Percentiles rank a stretch among this genome's conserved stretches.
Conservation (phyloP, 2,113 vertebrate genomes). For the Passer montanus region DNA sequence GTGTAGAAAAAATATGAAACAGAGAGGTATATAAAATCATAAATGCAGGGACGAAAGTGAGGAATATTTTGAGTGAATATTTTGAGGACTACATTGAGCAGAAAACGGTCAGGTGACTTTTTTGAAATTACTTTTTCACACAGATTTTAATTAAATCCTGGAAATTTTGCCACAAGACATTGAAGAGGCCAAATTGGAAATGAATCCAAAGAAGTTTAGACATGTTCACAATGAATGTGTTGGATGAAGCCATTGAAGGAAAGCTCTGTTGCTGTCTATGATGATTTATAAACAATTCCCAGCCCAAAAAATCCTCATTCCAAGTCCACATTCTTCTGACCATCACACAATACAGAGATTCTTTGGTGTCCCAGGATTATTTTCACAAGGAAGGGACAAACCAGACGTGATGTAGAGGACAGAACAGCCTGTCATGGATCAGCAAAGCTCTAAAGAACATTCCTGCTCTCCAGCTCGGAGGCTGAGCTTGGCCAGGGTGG, state of each 20-base stretch:
- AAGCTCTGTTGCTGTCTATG: not conserved
- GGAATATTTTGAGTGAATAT: not conserved
- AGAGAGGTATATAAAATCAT: not conserved
- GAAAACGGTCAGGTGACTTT: not conserved
- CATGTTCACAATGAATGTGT: not conserved
- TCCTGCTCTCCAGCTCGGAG: not conserved
- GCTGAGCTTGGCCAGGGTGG: not conserved
- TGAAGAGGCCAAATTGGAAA: not conserved
- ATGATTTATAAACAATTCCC: not conserved
- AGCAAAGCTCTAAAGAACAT: not conserved
- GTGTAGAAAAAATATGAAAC: not conserved
- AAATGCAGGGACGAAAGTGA: not conserved
- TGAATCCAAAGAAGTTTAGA: not conserved
- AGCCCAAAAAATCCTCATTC: not conserved
- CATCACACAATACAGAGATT: not conserved
- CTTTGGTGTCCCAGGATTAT: not conserved
- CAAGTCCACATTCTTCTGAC: not conserved
- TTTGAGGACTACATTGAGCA: not conserved
- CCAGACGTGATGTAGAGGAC: not conserved
- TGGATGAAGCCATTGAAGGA: not conserved
- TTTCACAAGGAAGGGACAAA: not conserved
- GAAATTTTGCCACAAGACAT: not conserved
- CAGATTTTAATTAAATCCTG: not conserved
- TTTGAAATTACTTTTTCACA: not conserved
- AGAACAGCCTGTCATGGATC: not conserved